Base-by-base conservation (phyloP, 2,797 vertebrate species). In the Coilia nasus region DNA sequence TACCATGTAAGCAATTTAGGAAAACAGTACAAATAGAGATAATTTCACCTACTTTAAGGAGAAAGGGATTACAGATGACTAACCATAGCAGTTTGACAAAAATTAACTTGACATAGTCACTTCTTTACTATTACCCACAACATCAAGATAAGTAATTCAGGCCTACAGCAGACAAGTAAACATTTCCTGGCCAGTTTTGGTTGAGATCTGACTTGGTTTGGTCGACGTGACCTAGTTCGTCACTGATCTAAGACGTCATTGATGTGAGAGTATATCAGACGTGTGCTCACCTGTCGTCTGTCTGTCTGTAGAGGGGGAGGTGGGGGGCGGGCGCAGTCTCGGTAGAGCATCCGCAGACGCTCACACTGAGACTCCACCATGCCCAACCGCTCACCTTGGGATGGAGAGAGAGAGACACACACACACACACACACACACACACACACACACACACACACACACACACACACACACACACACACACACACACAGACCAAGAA, bases 301-400 rank as follows among this genome's bases (percentile, higher is more conserved):
- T 99, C 98, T 0, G 97, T 97, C 89, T 99, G 98, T 23, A 99
- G 95, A 0, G 98, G 98, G 0, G 98, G 98, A 2, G 98, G 98
- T 0, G 98, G 98, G 2, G 98, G 98, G 12, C 98, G 97, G 82
- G 98, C 98, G 15, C 98, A 98, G 92, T 99, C 98, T 1, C 98
- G 95, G 92, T 99, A 99, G 75, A 99, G 91, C 98, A 99, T 99
- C 88, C 98, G 93, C 31, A 99, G 93, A 88, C 97, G 95, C 88
- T 99, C 98, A 86, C 98, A 99, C 81, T 99, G 98, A 85, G 97
- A 96, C 91, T 99, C 98, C 9, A 99, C 97, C 85, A 99, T 97
- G 1, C 96, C 95, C 0, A 99, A 96, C 14, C 98, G 96, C 90
- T 99, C 98, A 86, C 98, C 98, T 99, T n/a, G n/a, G n/a, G n/a